Conservation (phyloP, 2,113 vertebrate genomes). For the Salminus brasiliensis region DNA sequence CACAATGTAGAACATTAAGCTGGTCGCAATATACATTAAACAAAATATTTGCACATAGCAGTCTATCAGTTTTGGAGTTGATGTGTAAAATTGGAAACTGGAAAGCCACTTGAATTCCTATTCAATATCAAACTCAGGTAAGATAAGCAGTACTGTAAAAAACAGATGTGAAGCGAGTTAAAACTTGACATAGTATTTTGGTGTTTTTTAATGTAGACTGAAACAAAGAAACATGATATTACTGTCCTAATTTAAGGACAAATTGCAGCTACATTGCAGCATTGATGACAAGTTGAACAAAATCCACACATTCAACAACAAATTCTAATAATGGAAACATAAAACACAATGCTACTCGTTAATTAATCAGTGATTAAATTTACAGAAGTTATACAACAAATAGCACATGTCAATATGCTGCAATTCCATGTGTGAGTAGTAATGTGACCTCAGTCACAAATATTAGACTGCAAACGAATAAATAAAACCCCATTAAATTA, state of each 20-base stretch:
- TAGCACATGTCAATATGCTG: background rate
- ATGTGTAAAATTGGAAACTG: no score
- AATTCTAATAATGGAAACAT: background rate
- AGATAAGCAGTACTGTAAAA: background rate
- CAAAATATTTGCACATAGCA: no score
- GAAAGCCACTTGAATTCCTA: no score
- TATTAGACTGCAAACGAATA: background rate
- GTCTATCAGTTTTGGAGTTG: no score
- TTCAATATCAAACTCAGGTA: background rate
- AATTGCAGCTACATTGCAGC: background rate
- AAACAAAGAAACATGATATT: background rate
- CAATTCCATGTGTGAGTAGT: background rate
- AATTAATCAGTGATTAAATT: background rate
- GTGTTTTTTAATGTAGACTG: background rate
- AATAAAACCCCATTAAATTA: conserved; percentile 11
- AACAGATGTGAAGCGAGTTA: background rate
- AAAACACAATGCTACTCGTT: background rate
- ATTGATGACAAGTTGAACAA: background rate
- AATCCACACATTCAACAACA: background rate
- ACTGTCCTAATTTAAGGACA: background rate
- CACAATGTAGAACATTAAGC: no score
- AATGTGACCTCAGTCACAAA: background rate
- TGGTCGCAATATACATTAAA: no score
- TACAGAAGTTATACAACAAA: background rate
- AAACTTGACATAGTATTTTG: background rate